These are phyloP conservation scores for Hozukius guyotensis DNA, from an alignment of 2,797 vertebrate species.

Conservation along the genomic window DNA sequence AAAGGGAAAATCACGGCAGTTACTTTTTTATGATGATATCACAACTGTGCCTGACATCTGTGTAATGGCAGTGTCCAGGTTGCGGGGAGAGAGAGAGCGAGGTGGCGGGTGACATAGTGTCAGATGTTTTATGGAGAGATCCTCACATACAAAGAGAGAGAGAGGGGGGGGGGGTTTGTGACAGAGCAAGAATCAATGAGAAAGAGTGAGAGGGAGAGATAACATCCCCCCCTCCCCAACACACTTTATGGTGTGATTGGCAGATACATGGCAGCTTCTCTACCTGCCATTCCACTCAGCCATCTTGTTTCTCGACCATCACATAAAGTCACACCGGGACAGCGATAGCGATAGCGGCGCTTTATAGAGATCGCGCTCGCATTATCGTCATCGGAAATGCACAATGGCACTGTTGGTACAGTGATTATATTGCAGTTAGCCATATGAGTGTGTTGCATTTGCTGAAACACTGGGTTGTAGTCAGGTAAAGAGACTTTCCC, in stretches of 20 bases:
- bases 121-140: constrained; percentile 68
- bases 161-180: constrained; percentile 11
- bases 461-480: neutral
- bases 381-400: constrained; percentile 43
- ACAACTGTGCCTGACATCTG: constrained; percentile 78
- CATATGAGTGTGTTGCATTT: constrained; percentile 9
- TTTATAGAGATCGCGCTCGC: constrained; percentile 24
- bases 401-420: neutral
- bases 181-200: constrained; percentile 45
- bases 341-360: constrained; percentile 21
- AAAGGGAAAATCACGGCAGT: constrained; percentile 25
- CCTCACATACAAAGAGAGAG: constrained; percentile 21
- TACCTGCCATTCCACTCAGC: constrained; percentile 44
- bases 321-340: constrained; percentile 33
- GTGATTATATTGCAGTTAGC: constrained; percentile 30
- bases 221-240: constrained; percentile 32
- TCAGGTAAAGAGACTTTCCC: neutral
- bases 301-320: constrained; percentile 38
- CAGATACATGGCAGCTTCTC: constrained; percentile 67
- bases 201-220: constrained; percentile 25
- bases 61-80: constrained; percentile 73
- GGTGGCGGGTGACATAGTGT: constrained; percentile 53
- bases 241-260: constrained; percentile 67
- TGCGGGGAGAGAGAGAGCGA: constrained; percentile 39
- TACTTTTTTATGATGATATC: constrained; percentile 78